phyloP scores from a whole-genome alignment of 2,113 vertebrate genomes.

The Propithecus coquereli region DNA sequence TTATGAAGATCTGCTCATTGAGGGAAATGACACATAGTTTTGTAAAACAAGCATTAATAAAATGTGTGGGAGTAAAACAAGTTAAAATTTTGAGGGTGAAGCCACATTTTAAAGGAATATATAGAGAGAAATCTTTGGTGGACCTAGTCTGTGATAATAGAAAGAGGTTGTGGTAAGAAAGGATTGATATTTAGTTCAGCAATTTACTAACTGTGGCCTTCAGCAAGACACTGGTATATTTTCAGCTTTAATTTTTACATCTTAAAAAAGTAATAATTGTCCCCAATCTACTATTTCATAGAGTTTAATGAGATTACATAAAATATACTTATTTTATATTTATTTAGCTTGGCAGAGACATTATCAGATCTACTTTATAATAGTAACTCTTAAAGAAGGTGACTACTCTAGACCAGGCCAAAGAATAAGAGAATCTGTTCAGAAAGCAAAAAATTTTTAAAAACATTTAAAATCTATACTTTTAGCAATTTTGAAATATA shows the following conservation, averaged over 20 bases:
- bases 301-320: background rate
- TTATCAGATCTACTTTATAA: background rate
- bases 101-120: background rate
- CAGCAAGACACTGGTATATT: background rate
- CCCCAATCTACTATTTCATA: background rate
- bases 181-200: background rate
- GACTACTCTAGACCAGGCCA: background rate
- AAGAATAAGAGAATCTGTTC: background rate
- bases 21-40: background rate
- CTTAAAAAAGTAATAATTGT: background rate
- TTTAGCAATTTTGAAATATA: too few relatives aligned
- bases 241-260: background rate
- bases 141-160: background rate
- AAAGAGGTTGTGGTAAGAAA: background rate
- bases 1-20: background rate
- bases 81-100: background rate
- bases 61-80: background rate
- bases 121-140: background rate
- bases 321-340: background rate
- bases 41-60: background rate
- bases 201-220: background rate
- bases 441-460: background rate
- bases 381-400: background rate
- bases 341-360: background rate
- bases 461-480: background rate